Conservation (phyloP, 1,140 invertebrate genomes). For the Pararge aegeria region DNA sequence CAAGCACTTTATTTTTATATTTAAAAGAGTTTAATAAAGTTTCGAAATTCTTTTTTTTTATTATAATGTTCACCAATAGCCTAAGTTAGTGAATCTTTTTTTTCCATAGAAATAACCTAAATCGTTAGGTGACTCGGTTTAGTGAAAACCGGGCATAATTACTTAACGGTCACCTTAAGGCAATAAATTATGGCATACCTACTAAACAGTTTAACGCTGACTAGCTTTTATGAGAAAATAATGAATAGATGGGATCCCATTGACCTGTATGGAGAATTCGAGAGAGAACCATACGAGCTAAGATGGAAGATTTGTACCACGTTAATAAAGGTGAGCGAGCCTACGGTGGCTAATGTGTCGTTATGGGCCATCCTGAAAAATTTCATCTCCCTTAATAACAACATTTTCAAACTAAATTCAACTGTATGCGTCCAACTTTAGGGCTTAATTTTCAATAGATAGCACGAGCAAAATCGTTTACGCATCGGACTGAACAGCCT, state of each 20-base stretch:
- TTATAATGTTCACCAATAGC: no score
- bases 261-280: constrained; percentile 45
- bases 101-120: no score
- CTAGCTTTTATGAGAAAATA: constrained; percentile 5
- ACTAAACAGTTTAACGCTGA: constrained; percentile 1
- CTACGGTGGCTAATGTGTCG: constrained; percentile 69
- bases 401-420: constrained; percentile 34
- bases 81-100: no score
- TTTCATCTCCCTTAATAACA: constrained; percentile 52
- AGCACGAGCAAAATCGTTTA: constrained; percentile 17
- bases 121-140: no score
- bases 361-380: constrained; percentile 71
- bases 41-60: no score
- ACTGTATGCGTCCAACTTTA: constrained; percentile 30
- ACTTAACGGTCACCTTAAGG: no score
- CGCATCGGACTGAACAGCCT: constrained; percentile 17
- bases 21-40: no score
- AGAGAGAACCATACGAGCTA: constrained; percentile 37
- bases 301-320: constrained; percentile 62
- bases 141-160: no score
- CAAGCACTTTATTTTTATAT: no score
- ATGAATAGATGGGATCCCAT: constrained; percentile 31
- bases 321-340: constrained; percentile 72
- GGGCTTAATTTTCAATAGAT: constrained; percentile 29
- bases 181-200: background rate